Base-by-base conservation (phyloP, 64 coral and sea anemone species). In the Exaiptasia diaphana region DNA sequence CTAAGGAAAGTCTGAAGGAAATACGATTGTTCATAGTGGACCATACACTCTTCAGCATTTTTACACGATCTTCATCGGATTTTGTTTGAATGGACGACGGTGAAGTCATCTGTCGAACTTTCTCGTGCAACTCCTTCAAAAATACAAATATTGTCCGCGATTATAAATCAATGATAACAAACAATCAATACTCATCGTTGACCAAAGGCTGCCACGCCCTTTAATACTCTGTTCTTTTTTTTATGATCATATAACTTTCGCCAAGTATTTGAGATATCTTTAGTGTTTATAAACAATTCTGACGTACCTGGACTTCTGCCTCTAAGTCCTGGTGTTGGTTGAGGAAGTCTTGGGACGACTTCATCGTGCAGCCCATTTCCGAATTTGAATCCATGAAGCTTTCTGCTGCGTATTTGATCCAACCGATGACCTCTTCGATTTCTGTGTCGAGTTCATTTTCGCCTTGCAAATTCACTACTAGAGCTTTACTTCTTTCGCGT, bases 351-450 rank as follows among this genome's bases (percentile, higher is more conserved):
- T 87, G 84, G 32, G 84, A 65, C 41, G 84, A 67, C 64, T 67
- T 87, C 1, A 78, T 31, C 4, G 71, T 77, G 61, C 75, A 62
- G 31, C 84, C 84, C 84, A 87, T 77, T 64, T 53, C 84, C n/a
- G 56, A 77, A 57, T 87, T 87, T 50, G 62, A 50, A 34, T 53
- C 59, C 31, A 87, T 62, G 40, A 87, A 87, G 60, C 75, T 70
- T 43, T 87, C 84, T 52, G 72, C 84, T 33, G 75, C 84, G 50
- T 67, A 77, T 45, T 69, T 87, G 34, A 87, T 77, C 84, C 84
- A 87, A 40, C 74, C 73, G 39, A 41, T 43, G 78, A 97, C 93
- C 81, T 97, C 83, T 79, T 91, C 89, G 57, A 91, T 77, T 23
- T 97, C 93, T 23, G 56, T 71, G 36, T 87, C 78, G 12, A 72